Conservation (phyloP, 2,113 vertebrate genomes). For the Centropus bengalensis region DNA sequence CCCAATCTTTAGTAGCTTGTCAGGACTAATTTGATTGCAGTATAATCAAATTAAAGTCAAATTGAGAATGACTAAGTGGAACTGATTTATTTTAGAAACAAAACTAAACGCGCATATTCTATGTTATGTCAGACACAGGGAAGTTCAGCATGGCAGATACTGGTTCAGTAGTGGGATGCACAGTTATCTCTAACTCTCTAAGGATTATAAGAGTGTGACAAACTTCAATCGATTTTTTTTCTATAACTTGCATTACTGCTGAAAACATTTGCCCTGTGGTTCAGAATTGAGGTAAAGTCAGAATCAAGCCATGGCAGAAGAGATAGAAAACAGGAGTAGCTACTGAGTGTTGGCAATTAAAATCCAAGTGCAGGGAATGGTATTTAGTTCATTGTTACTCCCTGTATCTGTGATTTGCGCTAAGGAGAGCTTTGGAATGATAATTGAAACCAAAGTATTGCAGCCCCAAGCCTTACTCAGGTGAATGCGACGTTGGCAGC, state of each 20-base stretch:
- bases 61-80: constrained; percentile 21
- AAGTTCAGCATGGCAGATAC: not conserved
- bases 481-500: not conserved
- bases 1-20: constrained; percentile 1
- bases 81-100: not conserved
- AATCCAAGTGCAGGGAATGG: not conserved
- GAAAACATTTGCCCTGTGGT: not conserved
- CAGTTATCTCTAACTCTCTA: not conserved
- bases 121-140: not conserved
- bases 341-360: not conserved
- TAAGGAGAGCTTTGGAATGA: not conserved
- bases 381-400: not conserved
- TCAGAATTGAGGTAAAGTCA: not conserved
- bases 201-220: not conserved
- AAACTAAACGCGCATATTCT: not conserved
- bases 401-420: not conserved
- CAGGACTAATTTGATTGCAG: constrained; percentile 20
- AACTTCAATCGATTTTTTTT: not conserved
- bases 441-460: not conserved
- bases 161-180: not conserved
- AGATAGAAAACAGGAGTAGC: not conserved
- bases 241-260: not conserved
- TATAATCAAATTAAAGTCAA: not conserved
- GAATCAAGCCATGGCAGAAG: not conserved
- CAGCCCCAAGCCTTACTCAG: not conserved